Conservation (phyloP, 2,888 invertebrate species). For the Atherix ibis region DNA sequence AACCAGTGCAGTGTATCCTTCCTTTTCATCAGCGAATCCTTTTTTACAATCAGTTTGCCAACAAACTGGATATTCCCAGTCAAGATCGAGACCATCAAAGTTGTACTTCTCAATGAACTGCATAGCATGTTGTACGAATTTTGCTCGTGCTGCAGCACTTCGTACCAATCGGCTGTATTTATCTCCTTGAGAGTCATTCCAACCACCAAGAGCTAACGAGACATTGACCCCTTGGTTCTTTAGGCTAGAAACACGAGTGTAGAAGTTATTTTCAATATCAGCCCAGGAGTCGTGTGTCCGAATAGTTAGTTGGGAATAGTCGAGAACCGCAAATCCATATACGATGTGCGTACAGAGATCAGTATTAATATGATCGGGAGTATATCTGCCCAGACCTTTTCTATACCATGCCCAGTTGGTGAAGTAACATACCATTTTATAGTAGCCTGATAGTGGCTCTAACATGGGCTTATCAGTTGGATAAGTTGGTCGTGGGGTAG, state of each 20-base stretch:
- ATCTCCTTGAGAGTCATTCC: slow-evolving; percentile 85
- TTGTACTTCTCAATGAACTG: slow-evolving; percentile 62
- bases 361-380: slow-evolving; percentile 74
- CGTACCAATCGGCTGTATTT: slow-evolving; percentile 78
- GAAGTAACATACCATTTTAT: slow-evolving; percentile 78
- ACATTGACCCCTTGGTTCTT: slow-evolving; percentile 71
- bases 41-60: slow-evolving; percentile 67
- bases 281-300: slow-evolving; percentile 83
- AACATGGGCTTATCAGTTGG: slow-evolving; percentile 25
- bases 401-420: slow-evolving; percentile 92
- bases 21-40: slow-evolving; percentile 70
- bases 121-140: slow-evolving; percentile 59
- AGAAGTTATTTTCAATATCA: slow-evolving; percentile 75
- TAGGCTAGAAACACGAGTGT: slow-evolving; percentile 63
- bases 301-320: slow-evolving; percentile 59
- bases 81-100: slow-evolving; percentile 88
- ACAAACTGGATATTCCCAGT: slow-evolving; percentile 78
- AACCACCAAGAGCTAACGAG: slow-evolving; percentile 79
- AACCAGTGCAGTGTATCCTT: slow-evolving; percentile 58
- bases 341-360: slow-evolving; percentile 82
- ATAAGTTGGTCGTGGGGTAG: slow-evolving; percentile 22
- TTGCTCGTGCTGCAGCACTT: slow-evolving; percentile 49
- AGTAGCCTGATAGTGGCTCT: slow-evolving; percentile 45
- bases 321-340: slow-evolving; percentile 86
- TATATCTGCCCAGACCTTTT: slow-evolving; percentile 62